These are phyloP conservation scores for Amiota mariae DNA, from an alignment of 2,888 invertebrate genomes.

Conservation along the genomic window DNA sequence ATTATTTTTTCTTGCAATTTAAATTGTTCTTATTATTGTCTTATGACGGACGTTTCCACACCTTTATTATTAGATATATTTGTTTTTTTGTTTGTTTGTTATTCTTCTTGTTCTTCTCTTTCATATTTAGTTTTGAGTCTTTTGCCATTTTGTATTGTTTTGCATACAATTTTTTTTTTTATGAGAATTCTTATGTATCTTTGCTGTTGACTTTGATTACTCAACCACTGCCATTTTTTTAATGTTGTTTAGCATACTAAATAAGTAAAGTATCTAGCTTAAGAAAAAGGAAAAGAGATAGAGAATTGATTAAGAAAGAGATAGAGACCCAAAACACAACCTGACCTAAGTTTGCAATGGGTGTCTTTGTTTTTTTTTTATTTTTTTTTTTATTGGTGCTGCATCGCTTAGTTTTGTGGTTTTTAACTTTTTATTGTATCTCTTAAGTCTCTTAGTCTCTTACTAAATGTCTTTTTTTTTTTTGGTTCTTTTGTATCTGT, in stretches of 20 bases:
- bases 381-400: background rate
- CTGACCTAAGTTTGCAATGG: background rate
- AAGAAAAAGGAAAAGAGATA: no score
- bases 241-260: constrained; percentile 2
- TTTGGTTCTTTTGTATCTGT: background rate
- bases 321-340: background rate
- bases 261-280: constrained; percentile 3
- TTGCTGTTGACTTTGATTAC: constrained; percentile 3
- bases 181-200: background rate
- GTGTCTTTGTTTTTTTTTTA: background rate
- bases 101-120: background rate
- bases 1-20: no score
- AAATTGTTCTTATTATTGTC: no score
- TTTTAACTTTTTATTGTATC: constrained; percentile 11
- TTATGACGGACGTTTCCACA: no score
- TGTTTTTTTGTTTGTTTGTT: background rate
- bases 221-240: background rate
- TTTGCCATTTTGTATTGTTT: background rate
- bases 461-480: background rate
- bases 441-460: background rate
- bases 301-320: no score
- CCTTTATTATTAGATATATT: background rate
- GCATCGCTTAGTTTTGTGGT: constrained; percentile 10
- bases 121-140: background rate
- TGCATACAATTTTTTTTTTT: background rate